Evolutionary conservation across 2,888 invertebrate genomes (phyloP).

Genomic region (Petrolisthes manimaculis): DNA sequence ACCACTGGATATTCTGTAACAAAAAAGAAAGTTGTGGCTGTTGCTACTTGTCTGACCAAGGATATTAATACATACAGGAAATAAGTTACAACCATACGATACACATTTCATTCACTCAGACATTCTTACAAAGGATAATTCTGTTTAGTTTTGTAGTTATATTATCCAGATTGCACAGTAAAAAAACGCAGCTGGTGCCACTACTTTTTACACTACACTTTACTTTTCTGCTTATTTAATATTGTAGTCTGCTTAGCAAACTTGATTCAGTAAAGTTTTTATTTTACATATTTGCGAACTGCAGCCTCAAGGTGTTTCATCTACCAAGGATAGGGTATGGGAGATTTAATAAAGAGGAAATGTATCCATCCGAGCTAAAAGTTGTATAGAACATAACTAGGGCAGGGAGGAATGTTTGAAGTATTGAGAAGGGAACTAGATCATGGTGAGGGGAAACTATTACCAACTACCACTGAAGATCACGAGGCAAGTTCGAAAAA

Average conservation of each 20-base stretch:
- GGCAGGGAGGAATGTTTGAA: not conserved
- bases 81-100: slow-evolving; percentile 56
- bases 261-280: not conserved
- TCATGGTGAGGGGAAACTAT: not conserved
- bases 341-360: not conserved
- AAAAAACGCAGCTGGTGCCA: slow-evolving; percentile 5
- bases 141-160: slow-evolving; percentile 35
- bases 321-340: not conserved
- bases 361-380: not conserved
- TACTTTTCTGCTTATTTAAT: not conserved
- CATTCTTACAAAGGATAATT: slow-evolving; percentile 20
- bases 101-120: not conserved
- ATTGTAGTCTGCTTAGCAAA: slow-evolving; percentile 45
- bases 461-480: not conserved
- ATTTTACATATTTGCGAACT: slow-evolving; percentile 23
- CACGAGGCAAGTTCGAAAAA: slow-evolving; percentile 1
- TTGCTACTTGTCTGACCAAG: slow-evolving; percentile 12
- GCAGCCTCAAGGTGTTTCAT: slow-evolving; percentile 46
- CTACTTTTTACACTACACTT: not conserved
- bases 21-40: not conserved
- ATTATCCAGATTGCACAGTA: slow-evolving; percentile 11
- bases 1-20: no score
- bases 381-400: not conserved
- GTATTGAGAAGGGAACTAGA: not conserved
- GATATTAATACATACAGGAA: slow-evolving; percentile 48